Evolutionary conservation across 2,888 invertebrate species (phyloP), one percentile per base, ranked within the genome.

Genomic region (Bellardia bayeri): DNA sequence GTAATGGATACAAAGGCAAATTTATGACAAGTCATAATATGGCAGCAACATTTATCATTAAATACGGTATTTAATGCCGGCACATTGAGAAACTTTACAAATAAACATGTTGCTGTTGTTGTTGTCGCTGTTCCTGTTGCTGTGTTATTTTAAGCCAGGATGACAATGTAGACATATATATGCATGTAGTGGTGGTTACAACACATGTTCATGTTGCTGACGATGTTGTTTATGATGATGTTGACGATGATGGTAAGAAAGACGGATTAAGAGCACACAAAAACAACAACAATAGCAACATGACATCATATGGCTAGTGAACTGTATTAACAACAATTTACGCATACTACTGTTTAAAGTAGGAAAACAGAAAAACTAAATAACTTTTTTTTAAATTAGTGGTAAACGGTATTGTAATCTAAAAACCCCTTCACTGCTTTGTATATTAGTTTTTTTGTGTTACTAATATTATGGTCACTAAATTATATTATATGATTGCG

Each of bases 21-120:
- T 92, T 92, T 92, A 92, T 92, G 92, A 92, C 93, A 92, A 92
- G 92, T 92, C 91, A 92, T 91, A 92, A 87, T 88, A 88, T 90
- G 90, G 86, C 89, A 89, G 86, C 86, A 89, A 89, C 88, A 90
- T 90, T 89, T 89, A 89, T 90, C 90, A 89, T 89, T 89, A 85
- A 82, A 86, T 86, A 87, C 82, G 79, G 79, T 82, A 85, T 87
- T 87, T 85, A 87, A 85, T 85, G 87, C 87, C 87, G 82, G 82
- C 87, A 82, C 82, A 85, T 87, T 85, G 78, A 82, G 82, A 85
- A 82, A 56, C 81, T 81, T 42, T 49, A 11, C 74, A 85, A 68
- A 78, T 58, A 84, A 78, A 79, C 51, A 63, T 37, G 8, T 37
- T 79, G 33, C 51, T 58, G 49, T 13, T 74, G 71, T 37, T 16